phyloP scores from a whole-genome alignment of 37 sponge, comb jelly and placozoan genomes.

The Cladorhizidae sp. region DNA sequence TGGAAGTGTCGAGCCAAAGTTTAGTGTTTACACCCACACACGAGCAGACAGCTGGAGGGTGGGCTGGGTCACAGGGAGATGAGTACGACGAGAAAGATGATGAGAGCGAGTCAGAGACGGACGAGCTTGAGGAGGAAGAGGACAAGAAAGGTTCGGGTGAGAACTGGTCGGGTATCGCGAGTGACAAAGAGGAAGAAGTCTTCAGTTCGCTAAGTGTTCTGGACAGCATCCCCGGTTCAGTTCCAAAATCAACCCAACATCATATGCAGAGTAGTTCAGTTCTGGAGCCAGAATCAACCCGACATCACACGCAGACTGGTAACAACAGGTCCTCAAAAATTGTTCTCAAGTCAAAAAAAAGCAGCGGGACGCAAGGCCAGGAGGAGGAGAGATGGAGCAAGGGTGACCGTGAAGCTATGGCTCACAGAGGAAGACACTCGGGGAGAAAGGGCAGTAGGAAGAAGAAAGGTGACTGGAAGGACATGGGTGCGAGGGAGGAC shows the following conservation, averaged over 20 bases:
- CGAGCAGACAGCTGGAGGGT: background rate
- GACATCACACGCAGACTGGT: background rate
- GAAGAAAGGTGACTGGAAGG: background rate
- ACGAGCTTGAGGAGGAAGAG: no score
- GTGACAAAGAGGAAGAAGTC: background rate
- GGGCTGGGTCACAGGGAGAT: background rate
- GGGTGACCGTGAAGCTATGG: conserved; percentile 15
- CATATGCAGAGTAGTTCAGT: no score
- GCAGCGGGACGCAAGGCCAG: background rate
- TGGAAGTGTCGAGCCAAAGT: background rate
- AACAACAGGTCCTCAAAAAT: background rate
- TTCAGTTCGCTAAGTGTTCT: background rate
- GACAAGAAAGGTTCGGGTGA: background rate
- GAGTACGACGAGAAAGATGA: background rate
- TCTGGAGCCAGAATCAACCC: background rate
- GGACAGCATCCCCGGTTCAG: background rate
- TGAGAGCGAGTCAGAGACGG: no score
- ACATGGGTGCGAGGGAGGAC: background rate
- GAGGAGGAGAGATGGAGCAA: background rate
- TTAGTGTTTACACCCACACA: background rate
- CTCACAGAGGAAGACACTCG: conserved; percentile 37
- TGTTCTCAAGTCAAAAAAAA: conserved; percentile 1
- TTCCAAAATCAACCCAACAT: background rate
- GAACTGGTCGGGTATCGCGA: background rate
- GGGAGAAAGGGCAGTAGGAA: no score